Evolutionary conservation across 2,113 vertebrate genomes (phyloP), one percentile per base, ranked within the genome.

Genomic region (Chiloscyllium plagiosum): DNA sequence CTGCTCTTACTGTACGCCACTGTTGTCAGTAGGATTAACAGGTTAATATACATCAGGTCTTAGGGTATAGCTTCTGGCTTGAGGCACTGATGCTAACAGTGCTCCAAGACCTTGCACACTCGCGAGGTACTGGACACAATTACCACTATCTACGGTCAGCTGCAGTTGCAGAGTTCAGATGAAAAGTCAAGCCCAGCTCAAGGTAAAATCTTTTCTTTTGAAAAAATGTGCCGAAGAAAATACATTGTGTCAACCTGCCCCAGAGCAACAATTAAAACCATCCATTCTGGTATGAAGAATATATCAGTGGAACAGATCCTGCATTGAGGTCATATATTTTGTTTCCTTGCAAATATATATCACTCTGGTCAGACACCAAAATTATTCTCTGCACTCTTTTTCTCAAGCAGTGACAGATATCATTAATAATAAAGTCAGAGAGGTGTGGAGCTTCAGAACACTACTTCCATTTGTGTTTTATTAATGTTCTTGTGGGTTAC

Each of bases 381-480:
- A 29, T 26, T 0, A 26, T 94, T 94, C 70, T 26, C 68, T 50
- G 37, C 94, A 72, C 10, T 26, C 37, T 33, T 52, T 95, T 61
- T 95, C 42, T 47, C 94, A 95, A 95, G 33, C 6, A 52, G 42
- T 72, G 66, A 52, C 29, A 95, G 37, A 12, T 68, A 95, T 70
- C 47, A 72, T 76, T 94, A 42, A 94, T 37, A 94, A 94, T 68
- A 94, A 94, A 94, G 65, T 8, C 92, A 42, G 65, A 56, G 52
- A 92, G 92, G 66, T 94, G 66, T 94, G 56, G 66, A 33, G 56
- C 29, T 61, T 29, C 52, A 90, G 65, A 66, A 47, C 65, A 69
- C 66, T 94, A 4, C n/a, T 47, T 94, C 92, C 92, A 94, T 94
- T 33, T 94, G 61, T 65, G 66, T 94, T 37, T 94, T 42, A 94